Conservation (phyloP, 2,113 vertebrate genomes). For the Rhinichthys klamathensis region DNA sequence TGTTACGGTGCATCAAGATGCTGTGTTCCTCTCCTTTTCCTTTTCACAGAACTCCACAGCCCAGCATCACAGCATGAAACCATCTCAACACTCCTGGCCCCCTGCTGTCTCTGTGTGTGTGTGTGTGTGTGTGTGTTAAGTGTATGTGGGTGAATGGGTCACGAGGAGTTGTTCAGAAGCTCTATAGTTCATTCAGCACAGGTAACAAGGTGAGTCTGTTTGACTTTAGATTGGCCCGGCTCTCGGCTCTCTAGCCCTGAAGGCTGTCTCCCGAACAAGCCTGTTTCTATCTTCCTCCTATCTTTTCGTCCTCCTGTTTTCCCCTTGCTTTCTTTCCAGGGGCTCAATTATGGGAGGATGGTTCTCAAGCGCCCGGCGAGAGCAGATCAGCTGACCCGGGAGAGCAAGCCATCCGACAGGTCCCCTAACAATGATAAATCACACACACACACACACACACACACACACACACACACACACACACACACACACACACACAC, state of each 20-base stretch:
- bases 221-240: constrained; percentile 44
- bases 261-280: constrained; percentile 43
- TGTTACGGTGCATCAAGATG: constrained; percentile 6
- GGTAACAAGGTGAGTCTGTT: constrained; percentile 44
- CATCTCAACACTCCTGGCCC: constrained; percentile 4
- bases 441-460: constrained; percentile 58
- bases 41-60: background rate
- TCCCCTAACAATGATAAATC: constrained; percentile 82
- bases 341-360: constrained; percentile 74
- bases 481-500: constrained; percentile 45
- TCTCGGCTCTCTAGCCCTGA: constrained; percentile 60
- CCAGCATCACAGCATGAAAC: constrained; percentile 19
- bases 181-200: constrained; percentile 32
- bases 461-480: constrained; percentile 46
- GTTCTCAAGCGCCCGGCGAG: constrained; percentile 61
- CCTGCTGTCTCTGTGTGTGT: background rate
- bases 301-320: constrained; percentile 43
- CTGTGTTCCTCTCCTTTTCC: constrained; percentile 11
- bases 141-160: constrained; percentile 19
- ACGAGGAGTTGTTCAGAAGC: background rate
- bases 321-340: constrained; percentile 67
- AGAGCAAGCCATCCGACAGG: constrained; percentile 77
- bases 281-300: constrained; percentile 55
- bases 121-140: background rate
- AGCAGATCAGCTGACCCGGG: constrained; percentile 71